These are phyloP conservation scores for Scomber scombrus DNA, from an alignment of 2,113 vertebrate species.

Conservation along the genomic window DNA sequence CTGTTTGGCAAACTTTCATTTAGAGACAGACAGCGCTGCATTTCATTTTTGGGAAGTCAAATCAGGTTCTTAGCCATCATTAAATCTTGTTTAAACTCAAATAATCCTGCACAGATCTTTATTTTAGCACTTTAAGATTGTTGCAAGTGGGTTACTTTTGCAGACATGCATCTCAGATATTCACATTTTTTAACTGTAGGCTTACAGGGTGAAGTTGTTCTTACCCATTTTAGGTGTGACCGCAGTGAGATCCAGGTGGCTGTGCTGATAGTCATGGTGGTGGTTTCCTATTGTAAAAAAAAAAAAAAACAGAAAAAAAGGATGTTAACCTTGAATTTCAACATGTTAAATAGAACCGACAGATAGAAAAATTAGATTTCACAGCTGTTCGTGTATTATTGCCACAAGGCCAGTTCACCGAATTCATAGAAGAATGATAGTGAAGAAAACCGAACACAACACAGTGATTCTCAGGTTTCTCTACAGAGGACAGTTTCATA, in stretches of 20 bases:
- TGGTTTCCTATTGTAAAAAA: conserved; percentile 88
- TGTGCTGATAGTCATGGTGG: conserved; percentile 90
- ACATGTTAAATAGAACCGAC: not conserved
- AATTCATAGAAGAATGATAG: not conserved
- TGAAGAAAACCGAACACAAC: no score
- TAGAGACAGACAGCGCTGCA: conserved; percentile 22
- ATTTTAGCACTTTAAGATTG: not conserved
- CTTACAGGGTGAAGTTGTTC: conserved; percentile 38
- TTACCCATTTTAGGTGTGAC: conserved; percentile 96
- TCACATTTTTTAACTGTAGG: not conserved
- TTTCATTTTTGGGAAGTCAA: conserved; percentile 25
- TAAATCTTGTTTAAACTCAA: not conserved
- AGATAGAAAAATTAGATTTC: not conserved
- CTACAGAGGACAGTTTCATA: no score
- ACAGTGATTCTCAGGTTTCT: no score
- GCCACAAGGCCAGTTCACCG: not conserved
- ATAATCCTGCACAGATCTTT: not conserved
- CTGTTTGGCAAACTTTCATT: conserved; percentile 24
- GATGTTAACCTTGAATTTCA: not conserved
- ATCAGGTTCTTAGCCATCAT: not conserved
- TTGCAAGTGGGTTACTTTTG: not conserved
- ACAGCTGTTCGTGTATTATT: not conserved
- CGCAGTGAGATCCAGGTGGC: conserved; percentile 92
- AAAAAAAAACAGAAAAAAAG: not conserved
- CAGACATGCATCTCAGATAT: not conserved